Percentiles rank a stretch among this genome's conserved stretches.
Conservation (phyloP, 2,113 vertebrate species). For the Anser cygnoides region DNA sequence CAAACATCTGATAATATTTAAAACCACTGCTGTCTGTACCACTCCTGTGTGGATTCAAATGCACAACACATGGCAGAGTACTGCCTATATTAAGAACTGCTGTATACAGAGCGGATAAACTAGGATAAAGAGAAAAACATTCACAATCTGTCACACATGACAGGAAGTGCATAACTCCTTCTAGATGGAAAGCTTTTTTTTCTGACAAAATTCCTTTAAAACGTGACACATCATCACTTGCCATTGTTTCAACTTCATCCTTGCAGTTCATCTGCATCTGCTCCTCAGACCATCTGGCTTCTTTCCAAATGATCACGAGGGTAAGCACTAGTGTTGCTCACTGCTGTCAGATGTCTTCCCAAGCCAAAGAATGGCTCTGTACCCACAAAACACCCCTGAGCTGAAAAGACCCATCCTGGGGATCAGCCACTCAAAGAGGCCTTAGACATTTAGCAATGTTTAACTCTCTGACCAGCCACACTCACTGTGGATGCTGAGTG, state of each 20-base stretch:
- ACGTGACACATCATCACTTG: not conserved
- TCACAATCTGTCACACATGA: not conserved
- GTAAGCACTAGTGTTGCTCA: not conserved
- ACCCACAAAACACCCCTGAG: not conserved
- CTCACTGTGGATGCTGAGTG: rapidly evolving
- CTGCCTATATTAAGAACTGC: not conserved
- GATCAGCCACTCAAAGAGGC: not conserved
- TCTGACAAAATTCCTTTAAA: not conserved
- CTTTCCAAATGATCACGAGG: not conserved
- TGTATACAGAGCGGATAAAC: not conserved
- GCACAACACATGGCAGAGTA: not conserved
- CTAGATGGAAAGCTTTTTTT: not conserved
- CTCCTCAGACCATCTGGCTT: not conserved
- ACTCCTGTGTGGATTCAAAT: not conserved
- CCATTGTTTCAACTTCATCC: not conserved
- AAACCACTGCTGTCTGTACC: not conserved
- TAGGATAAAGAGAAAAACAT: not conserved
- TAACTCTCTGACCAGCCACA: not conserved
- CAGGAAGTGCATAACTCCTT: not conserved
- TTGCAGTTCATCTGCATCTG: not conserved
- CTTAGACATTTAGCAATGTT: not conserved
- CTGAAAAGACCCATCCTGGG: not conserved
- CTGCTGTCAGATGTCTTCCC: not conserved
- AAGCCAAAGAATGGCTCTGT: not conserved
- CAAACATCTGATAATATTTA: slow-evolving; percentile 12